Base-by-base conservation (phyloP, 2,888 invertebrate genomes). In the Diadegma fenestrale region DNA sequence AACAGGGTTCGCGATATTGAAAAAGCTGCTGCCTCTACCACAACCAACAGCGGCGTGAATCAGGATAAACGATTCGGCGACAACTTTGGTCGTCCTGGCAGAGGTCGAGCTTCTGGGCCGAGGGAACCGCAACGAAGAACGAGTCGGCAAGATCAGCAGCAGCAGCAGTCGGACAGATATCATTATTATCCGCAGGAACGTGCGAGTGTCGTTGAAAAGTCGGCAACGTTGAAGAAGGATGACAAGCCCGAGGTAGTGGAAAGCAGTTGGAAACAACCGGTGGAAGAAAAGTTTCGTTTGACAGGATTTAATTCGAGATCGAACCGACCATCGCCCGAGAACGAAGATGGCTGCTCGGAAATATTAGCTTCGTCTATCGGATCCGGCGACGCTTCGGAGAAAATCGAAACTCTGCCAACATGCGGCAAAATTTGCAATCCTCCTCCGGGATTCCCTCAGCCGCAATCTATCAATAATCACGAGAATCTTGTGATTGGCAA, bases 61-160 rank as follows among this genome's bases (percentile, higher is more conserved):
- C 17, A 2, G 22, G 7, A 19, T 8, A 1, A 1, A 0, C 58
- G 45, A 3, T 69, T 48, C 64, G 41, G 83, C 41, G 89, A 92
- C 63, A 86, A 89, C 54, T 89, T 63, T 72, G 88, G 86, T 33
- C 33, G 33, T 4, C 33, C 33, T 6, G 33, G 2, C 30, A 30
- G 33, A 33, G 33, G 33, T 33, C 33, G 33, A 43, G 43, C 12
- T 5, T 66, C 33, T 1, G 7, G 1, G 7, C 37, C n/a, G 37
- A 6, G 19, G 10, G 19, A 3, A n/a, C 33, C 30, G 7, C 14
- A 30, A 30, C 17, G 33, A 10, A 51, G 37, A 7, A 0, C 10
- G 30, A 26, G n/a, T n/a, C n/a, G 17, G 30, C 45, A 45, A 6
- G 1, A 48, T 22, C 66, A 14, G n/a, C 61, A 22, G 10, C 61